Percentiles rank a stretch among this genome's conserved stretches.
Conservation (phyloP, 2,797 vertebrate species). For the Coendou prehensilis region DNA sequence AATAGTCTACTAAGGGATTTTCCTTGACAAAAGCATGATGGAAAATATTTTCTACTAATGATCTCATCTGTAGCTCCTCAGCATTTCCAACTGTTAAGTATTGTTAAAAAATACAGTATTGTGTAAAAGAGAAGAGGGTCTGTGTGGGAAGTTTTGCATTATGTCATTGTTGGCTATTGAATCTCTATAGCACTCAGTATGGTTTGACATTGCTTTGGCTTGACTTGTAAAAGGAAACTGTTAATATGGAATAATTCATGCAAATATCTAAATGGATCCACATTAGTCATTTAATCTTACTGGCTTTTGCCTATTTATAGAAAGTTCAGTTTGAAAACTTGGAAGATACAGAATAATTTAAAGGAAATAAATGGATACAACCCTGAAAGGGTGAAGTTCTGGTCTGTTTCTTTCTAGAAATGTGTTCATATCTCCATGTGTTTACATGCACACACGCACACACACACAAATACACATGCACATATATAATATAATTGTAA, state of each 20-base stretch:
- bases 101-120: constrained; percentile 46
- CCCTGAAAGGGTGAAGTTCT: constrained; percentile 7
- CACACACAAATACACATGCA: neutral
- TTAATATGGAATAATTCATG: constrained; percentile 50
- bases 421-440: neutral
- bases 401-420: constrained; percentile 14
- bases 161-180: constrained; percentile 61
- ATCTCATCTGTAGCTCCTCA: constrained; percentile 67
- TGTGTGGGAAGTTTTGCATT: constrained; percentile 60
- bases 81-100: constrained; percentile 74
- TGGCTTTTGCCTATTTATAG: constrained; percentile 32
- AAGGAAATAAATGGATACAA: neutral
- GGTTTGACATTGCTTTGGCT: constrained; percentile 60
- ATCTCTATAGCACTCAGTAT: constrained; percentile 43
- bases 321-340: constrained; percentile 12
- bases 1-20: constrained; percentile 70
- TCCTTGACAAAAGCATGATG: constrained; percentile 46
- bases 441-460: neutral
- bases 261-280: constrained; percentile 17
- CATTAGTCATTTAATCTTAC: constrained; percentile 54
- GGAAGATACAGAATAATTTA: neutral
- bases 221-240: constrained; percentile 42
- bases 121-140: constrained; percentile 68
- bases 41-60: constrained; percentile 71
- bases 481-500: neutral